A percentile compares a stretch with the other conserved stretches of the same genome.
Conservation (phyloP, 2,888 invertebrate species). For the Serrognathus titanus region DNA sequence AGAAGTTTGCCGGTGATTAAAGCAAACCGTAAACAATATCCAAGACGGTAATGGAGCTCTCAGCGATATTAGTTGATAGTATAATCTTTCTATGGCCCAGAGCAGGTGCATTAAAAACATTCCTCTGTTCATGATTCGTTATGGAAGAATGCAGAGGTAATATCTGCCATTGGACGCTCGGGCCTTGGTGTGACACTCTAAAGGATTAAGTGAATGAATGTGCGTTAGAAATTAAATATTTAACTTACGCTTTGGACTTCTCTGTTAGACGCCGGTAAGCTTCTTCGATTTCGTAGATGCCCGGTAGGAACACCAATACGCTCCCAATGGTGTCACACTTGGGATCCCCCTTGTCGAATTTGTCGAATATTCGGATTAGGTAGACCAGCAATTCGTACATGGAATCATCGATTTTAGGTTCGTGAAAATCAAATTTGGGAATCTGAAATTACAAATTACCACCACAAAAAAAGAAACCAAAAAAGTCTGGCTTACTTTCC, state of each 20-base stretch:
- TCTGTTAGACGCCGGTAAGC: conserved; percentile 51
- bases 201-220: background rate
- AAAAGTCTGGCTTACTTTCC: conserved; percentile 33
- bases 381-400: conserved; percentile 47
- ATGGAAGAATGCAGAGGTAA: conserved; percentile 62
- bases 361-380: conserved; percentile 63
- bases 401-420: conserved; percentile 51
- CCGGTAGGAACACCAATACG: conserved; percentile 87
- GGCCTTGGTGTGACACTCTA: background rate
- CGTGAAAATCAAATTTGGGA: conserved; percentile 58
- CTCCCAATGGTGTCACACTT: conserved; percentile 51
- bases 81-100: conserved; percentile 75
- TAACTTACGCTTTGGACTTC: conserved; percentile 8
- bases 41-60: conserved; percentile 87
- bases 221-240: background rate
- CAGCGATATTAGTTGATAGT: conserved; percentile 87
- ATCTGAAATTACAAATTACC: conserved; percentile 44
- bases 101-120: conserved; percentile 60
- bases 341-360: conserved; percentile 52
- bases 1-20: background rate
- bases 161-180: conserved; percentile 38
- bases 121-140: conserved; percentile 62
- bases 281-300: conserved; percentile 79
- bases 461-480: conserved; percentile 8
- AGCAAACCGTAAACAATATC: conserved; percentile 74